Evolutionary conservation across 2,113 vertebrate genomes (phyloP).

Genomic region (Cyrtonyx montezumae): DNA sequence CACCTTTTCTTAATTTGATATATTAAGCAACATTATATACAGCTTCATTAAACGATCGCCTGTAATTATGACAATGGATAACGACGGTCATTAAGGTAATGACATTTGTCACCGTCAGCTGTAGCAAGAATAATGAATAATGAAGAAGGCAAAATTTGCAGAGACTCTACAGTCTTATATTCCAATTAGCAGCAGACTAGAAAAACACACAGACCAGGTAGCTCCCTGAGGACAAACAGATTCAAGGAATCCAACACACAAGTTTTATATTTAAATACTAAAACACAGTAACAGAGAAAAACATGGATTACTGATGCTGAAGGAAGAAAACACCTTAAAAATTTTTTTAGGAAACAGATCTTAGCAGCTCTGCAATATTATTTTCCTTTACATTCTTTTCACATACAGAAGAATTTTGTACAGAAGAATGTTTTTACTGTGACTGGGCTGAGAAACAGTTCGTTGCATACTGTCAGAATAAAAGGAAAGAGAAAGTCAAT

Average conservation of each 20-base stretch:
- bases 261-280: background rate
- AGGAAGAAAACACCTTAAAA: background rate
- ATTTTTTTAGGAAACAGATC: background rate
- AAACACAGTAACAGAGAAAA: background rate
- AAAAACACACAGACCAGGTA: background rate
- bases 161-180: background rate
- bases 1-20: constrained; percentile 57
- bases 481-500: background rate
- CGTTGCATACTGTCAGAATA: background rate
- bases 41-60: constrained; percentile 52
- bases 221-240: background rate
- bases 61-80: constrained; percentile 70
- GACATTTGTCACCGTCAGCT: constrained; percentile 55
- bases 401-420: background rate
- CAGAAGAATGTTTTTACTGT: background rate
- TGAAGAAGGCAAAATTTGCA: constrained; percentile 21
- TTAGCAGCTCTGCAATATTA: background rate
- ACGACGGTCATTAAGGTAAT: constrained; percentile 68
- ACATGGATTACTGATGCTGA: background rate
- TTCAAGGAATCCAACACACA: background rate
- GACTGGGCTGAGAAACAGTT: background rate
- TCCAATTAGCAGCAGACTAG: background rate
- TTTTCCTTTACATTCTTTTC: background rate
- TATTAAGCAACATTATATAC: constrained; percentile 40
- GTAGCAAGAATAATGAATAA: constrained; percentile 52